phyloP scores from a whole-genome alignment of 2,113 vertebrate species.

The Phrynocephalus versicolor region DNA sequence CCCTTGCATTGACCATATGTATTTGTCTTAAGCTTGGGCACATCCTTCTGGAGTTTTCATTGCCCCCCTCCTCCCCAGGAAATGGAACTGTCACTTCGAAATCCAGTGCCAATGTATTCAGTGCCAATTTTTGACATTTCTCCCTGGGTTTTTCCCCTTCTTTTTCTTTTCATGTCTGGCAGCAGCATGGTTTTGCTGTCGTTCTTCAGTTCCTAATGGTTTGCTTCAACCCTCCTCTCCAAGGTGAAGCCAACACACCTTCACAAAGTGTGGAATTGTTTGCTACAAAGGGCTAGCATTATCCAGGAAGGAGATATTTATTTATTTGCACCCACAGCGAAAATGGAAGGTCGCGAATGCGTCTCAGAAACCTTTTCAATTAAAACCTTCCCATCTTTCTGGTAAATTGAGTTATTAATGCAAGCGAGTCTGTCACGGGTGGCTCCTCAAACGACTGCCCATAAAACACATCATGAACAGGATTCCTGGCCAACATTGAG shows the following conservation, averaged over 20 bases:
- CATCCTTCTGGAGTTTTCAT: not conserved
- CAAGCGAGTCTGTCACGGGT: slow-evolving; percentile 51
- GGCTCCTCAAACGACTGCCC: slow-evolving; percentile 19
- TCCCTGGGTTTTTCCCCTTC: no score
- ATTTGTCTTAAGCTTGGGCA: not conserved
- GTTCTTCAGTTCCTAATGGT: not conserved
- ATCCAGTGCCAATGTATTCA: not conserved
- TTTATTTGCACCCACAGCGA: slow-evolving; percentile 12
- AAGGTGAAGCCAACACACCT: slow-evolving; percentile 30
- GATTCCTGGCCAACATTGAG: slow-evolving; percentile 45
- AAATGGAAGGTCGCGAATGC: slow-evolving; percentile 29
- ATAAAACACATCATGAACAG: slow-evolving; percentile 41
- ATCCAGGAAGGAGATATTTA: slow-evolving; percentile 20
- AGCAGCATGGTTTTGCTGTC: fast-evolving
- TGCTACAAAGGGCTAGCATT: not conserved
- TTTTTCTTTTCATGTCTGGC: not conserved
- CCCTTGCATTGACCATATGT: not conserved
- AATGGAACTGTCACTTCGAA: not conserved
- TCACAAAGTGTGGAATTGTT: slow-evolving; percentile 17
- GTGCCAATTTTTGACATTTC: not conserved
- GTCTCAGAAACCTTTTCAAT: slow-evolving; percentile 41
- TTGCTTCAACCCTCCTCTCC: not conserved
- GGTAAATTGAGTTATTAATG: slow-evolving; percentile 61
- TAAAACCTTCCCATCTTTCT: slow-evolving; percentile 21
- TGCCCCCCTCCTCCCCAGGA: not conserved